Conservation (phyloP, 1,140 invertebrate genomes). For the Metaphire vulgaris region DNA sequence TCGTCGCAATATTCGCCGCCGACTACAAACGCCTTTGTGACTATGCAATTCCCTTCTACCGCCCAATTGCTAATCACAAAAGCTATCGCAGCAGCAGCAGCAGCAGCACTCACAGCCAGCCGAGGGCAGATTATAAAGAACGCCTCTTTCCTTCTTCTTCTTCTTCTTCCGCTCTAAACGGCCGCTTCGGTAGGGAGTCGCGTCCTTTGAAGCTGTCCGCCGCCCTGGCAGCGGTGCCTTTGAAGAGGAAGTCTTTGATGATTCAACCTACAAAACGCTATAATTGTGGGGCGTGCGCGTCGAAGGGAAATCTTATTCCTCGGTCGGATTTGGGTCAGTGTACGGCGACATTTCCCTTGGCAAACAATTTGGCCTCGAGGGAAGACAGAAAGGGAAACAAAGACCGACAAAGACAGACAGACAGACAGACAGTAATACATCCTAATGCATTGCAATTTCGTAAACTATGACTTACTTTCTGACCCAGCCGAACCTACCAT, state of each 20-base stretch:
- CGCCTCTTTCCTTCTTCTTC: too few species aligned
- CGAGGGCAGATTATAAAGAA: background rate
- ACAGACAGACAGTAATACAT: background rate
- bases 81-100: too few species aligned
- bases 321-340: too few species aligned
- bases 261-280: background rate
- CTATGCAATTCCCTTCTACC: background rate
- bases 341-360: too few species aligned
- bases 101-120: too few species aligned
- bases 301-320: background rate
- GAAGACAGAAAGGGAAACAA: background rate
- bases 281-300: background rate
- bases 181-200: too few species aligned
- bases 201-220: background rate
- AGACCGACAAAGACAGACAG: background rate
- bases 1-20: too few species aligned
- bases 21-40: background rate
- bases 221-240: background rate
- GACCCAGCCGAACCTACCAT: too few species aligned
- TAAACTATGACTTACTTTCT: too few species aligned
- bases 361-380: background rate
- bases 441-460: too few species aligned
- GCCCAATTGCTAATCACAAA: constrained; percentile 1
- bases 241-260: background rate
- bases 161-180: too few species aligned